phyloP scores from a whole-genome alignment of 2,888 invertebrate genomes.

The Pharmacophagus antenor region DNA sequence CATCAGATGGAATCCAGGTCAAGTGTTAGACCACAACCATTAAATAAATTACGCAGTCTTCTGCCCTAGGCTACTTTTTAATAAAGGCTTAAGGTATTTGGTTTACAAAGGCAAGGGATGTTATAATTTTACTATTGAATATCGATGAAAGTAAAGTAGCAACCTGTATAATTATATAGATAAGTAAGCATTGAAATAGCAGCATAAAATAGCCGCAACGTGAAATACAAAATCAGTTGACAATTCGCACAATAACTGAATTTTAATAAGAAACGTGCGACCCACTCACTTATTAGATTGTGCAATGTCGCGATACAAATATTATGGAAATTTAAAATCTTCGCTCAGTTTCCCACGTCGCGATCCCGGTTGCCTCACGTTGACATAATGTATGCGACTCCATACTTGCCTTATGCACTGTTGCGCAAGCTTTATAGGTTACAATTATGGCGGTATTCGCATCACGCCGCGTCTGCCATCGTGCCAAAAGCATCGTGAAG shows the following conservation, averaged over 20 bases:
- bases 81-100: too few relatives aligned
- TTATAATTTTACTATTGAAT: too few relatives aligned
- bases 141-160: conserved; percentile 18
- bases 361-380: conserved; percentile 55
- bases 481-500: conserved; percentile 38
- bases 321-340: conserved; percentile 70
- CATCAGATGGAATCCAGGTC: too few relatives aligned
- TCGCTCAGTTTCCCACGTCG: conserved; percentile 62
- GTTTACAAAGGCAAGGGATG: too few relatives aligned
- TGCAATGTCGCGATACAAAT: conserved; percentile 66
- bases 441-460: conserved; percentile 51
- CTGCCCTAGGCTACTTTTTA: too few relatives aligned
- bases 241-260: conserved; percentile 8
- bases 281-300: conserved; percentile 47
- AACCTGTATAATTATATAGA: background rate
- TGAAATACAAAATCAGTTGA: conserved; percentile 9
- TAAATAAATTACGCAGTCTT: too few relatives aligned
- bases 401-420: conserved; percentile 46
- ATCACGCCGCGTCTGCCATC: conserved; percentile 49
- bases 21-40: too few relatives aligned
- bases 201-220: background rate
- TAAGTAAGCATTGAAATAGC: background rate
- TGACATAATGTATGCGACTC: conserved; percentile 61
- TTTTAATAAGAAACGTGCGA: conserved; percentile 26
- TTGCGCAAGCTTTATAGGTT: conserved; percentile 46